Conservation (phyloP, 2,888 invertebrate species). For the Drosophila emarginata region DNA sequence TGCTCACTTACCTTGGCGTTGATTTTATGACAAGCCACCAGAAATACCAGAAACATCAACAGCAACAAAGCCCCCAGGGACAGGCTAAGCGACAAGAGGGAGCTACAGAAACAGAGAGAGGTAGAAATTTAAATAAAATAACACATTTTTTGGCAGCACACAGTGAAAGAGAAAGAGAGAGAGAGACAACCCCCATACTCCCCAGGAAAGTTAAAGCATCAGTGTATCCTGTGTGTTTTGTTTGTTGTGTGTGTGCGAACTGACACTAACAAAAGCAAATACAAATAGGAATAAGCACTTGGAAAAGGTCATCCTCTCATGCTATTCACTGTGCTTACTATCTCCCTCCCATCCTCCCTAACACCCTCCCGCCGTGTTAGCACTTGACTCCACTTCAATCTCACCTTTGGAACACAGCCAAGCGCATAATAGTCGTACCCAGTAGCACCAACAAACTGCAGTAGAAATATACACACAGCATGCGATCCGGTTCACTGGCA, state of each 20-base stretch:
- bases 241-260: constrained; percentile 5
- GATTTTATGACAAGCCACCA: constrained; percentile 84
- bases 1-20: constrained; percentile 83
- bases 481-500: constrained; percentile 90
- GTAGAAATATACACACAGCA: constrained; percentile 93
- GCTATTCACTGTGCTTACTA: background rate
- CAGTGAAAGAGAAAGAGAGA: background rate
- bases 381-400: constrained; percentile 68
- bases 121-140: constrained; percentile 13
- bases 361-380: background rate
- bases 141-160: constrained; percentile 24
- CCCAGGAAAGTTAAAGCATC: background rate
- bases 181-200: background rate
- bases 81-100: constrained; percentile 56
- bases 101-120: constrained; percentile 45
- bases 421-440: constrained; percentile 87
- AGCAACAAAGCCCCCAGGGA: constrained; percentile 69
- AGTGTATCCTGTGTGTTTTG: background rate
- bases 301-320: constrained; percentile 9
- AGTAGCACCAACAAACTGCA: constrained; percentile 90
- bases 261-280: constrained; percentile 10
- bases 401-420: constrained; percentile 87
- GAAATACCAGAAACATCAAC: constrained; percentile 75
- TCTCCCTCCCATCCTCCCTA: background rate
- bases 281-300: constrained; percentile 12